These are phyloP conservation scores for Philopotamus ludificatus DNA, from an alignment of 1,140 invertebrate species.

Conservation along the genomic window DNA sequence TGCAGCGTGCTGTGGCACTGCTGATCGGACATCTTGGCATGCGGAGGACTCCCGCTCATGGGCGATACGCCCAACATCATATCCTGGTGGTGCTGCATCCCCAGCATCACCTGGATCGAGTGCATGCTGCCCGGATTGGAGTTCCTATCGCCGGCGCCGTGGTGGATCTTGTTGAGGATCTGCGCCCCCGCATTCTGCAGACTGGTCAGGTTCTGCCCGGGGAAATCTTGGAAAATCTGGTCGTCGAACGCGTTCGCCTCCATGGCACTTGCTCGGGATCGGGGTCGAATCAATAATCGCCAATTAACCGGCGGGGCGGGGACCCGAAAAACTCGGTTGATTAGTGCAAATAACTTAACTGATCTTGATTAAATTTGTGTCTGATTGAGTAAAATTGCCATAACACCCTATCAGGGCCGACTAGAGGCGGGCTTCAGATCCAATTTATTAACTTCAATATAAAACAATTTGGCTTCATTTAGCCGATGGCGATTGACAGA, in stretches of 20 bases:
- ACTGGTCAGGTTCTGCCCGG: slow-evolving; percentile 59
- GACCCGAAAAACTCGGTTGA: slow-evolving; percentile 31
- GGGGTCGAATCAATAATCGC: slow-evolving; percentile 6
- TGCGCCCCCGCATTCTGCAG: slow-evolving; percentile 43
- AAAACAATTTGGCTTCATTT: slow-evolving; percentile 57
- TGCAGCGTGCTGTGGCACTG: slow-evolving; percentile 47
- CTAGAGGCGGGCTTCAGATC: slow-evolving; percentile 42
- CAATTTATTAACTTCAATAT: slow-evolving; percentile 51
- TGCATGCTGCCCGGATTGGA: slow-evolving; percentile 57
- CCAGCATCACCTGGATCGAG: slow-evolving; percentile 73
- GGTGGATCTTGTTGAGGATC: slow-evolving; percentile 46
- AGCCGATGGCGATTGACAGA: slow-evolving; percentile 43
- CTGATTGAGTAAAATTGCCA: slow-evolving; percentile 43
- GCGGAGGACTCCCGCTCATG: slow-evolving; percentile 48
- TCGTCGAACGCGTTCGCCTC: slow-evolving; percentile 74
- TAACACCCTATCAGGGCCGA: slow-evolving; percentile 43
- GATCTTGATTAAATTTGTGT: slow-evolving; percentile 41
- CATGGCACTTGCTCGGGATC: slow-evolving; percentile 58
- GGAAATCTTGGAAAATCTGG: slow-evolving; percentile 72
- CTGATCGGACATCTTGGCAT: slow-evolving; percentile 46
- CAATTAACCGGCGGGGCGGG: slow-evolving; percentile 29
- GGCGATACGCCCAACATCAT: slow-evolving; percentile 47
- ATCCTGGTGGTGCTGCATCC: slow-evolving; percentile 57
- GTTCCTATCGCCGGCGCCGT: slow-evolving; percentile 47
- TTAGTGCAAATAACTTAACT: slow-evolving; percentile 41